Percentiles rank a stretch among this genome's conserved stretches.
Conservation (phyloP, 2,797 vertebrate species). For the Dromococcyx pavoninus region DNA sequence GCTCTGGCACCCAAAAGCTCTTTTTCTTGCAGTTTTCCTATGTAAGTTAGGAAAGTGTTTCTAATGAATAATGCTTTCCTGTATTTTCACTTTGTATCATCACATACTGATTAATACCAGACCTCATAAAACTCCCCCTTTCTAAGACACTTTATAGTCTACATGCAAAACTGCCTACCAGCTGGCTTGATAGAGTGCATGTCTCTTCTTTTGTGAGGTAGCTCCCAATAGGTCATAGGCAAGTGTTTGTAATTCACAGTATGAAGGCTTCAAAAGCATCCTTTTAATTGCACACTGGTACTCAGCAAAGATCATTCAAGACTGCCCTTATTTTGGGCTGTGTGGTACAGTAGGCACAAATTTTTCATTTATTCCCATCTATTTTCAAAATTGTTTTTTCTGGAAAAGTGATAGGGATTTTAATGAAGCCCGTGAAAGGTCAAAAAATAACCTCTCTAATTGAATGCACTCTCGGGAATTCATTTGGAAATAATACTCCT, state of each 20-base stretch:
- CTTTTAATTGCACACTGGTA: background rate
- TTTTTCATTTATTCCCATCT: slow-evolving; percentile 15
- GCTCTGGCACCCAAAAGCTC: background rate
- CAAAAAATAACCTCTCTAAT: slow-evolving; percentile 26
- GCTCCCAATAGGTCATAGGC: background rate
- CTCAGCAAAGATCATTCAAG: background rate
- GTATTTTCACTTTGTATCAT: background rate
- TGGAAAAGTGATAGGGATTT: background rate
- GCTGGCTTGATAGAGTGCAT: background rate
- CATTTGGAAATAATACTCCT: background rate
- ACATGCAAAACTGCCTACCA: background rate
- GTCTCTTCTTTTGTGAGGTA: background rate
- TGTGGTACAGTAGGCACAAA: background rate
- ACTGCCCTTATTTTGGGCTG: background rate
- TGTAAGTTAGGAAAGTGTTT: background rate
- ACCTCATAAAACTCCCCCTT: background rate
- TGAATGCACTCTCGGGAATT: slow-evolving; percentile 26
- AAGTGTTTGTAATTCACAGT: slow-evolving; percentile 1
- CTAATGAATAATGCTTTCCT: background rate
- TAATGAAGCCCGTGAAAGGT: slow-evolving; percentile 20
- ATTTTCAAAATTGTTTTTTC: slow-evolving; percentile 18
- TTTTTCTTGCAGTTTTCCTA: background rate
- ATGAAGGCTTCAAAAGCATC: background rate
- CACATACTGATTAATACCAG: background rate
- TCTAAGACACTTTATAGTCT: background rate